A percentile compares a stretch with the other conserved stretches of the same genome.
Conservation (phyloP, 2,888 invertebrate species). For the Caenorhabditis wallacei region DNA sequence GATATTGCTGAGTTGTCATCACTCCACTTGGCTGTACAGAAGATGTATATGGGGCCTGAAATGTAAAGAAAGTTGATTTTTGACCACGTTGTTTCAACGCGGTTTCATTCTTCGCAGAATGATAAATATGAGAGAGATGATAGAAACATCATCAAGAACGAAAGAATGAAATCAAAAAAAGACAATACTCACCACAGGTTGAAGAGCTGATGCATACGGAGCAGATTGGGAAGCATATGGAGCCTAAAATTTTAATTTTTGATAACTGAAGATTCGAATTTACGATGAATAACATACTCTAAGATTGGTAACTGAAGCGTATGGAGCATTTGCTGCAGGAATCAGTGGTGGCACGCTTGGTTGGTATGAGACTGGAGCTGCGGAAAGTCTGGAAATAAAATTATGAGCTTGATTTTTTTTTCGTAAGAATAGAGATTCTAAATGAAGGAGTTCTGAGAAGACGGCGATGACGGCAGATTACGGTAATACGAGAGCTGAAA, state of each 20-base stretch:
- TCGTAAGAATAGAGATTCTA: not conserved
- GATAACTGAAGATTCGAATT: not conserved
- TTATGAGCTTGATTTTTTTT: not conserved
- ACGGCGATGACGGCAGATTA: conserved; percentile 18
- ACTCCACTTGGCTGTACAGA: conserved; percentile 32
- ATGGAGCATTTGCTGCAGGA: conserved; percentile 37
- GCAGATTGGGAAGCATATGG: conserved; percentile 64
- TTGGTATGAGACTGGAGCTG: conserved; percentile 70
- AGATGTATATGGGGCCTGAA: conserved; percentile 47
- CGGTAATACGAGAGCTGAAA: conserved; percentile 36
- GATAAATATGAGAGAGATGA: conserved; percentile 11
- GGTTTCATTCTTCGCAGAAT: not conserved
- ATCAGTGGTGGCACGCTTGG: conserved; percentile 28
- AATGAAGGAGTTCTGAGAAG: conserved; percentile 6
- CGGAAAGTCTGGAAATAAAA: conserved; percentile 67
- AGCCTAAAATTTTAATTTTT: conserved; percentile 50
- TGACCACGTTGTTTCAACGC: conserved; percentile 12
- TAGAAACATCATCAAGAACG: not conserved
- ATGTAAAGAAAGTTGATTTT: conserved; percentile 28
- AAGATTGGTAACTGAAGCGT: conserved; percentile 47
- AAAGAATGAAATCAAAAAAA: conserved; percentile 19
- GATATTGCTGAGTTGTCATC: conserved; percentile 60
- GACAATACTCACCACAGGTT: conserved; percentile 31
- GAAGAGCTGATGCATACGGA: conserved; percentile 43
- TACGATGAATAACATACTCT: conserved; percentile 26